These are phyloP conservation scores for Ophion slaviceki DNA, from an alignment of 2,888 invertebrate genomes.

Conservation along the genomic window DNA sequence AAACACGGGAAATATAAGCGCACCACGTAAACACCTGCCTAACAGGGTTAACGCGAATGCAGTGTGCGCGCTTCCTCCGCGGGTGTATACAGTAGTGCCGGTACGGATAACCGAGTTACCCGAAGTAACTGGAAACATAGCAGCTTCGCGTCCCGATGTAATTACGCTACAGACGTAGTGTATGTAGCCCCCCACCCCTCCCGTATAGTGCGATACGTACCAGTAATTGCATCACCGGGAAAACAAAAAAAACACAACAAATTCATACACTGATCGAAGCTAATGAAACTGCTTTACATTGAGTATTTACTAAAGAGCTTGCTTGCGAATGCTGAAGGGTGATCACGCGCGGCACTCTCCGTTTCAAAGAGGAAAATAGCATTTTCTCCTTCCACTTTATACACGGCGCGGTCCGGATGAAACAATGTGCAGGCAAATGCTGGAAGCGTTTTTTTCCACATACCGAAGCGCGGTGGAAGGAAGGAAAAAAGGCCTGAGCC, in stretches of 20 bases:
- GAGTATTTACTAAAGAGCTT: not conserved
- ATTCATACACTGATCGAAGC: not conserved
- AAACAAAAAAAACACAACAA: not conserved
- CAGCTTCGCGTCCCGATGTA: not conserved
- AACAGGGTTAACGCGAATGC: not conserved
- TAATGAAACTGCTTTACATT: not conserved
- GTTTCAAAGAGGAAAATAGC: not conserved
- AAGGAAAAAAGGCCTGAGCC: too few species aligned
- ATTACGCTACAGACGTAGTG: not conserved
- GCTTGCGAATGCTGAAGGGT: not conserved
- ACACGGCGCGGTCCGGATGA: too few species aligned
- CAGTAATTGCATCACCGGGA: not conserved
- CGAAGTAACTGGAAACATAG: conserved; percentile 29
- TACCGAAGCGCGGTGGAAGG: too few species aligned
- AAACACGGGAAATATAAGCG: not conserved
- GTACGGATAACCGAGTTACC: not conserved
- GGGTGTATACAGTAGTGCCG: not conserved
- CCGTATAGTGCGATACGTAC: not conserved
- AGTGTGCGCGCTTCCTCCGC: not conserved
- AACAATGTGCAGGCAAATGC: too few species aligned
- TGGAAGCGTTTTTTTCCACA: too few species aligned
- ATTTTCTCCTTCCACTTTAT: not conserved
- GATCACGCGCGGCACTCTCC: not conserved
- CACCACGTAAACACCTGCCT: not conserved
- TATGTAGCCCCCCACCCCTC: not conserved